Evolutionary conservation across 2,888 invertebrate genomes (phyloP), one percentile per base, ranked within the genome.

Genomic region (Erannis defoliaria): DNA sequence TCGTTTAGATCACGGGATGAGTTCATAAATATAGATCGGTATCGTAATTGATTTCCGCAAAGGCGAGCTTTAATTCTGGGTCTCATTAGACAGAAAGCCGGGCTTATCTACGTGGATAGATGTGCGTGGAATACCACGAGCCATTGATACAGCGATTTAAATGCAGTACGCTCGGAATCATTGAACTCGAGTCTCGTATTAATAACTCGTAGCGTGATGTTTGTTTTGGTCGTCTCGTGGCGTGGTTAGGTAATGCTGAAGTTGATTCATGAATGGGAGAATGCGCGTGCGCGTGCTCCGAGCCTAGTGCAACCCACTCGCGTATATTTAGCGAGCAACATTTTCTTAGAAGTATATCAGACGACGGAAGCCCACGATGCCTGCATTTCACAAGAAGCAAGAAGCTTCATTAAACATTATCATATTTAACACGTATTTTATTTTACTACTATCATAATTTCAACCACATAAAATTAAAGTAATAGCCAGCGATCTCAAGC

Each of bases 181-280:
- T 89, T 92, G 93, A 92, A 92, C 93, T 88, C 92, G 77, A 81
- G 75, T 82, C 84, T 86, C 82, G 88, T 92, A 92, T 90, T 93
- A 92, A 92, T 92, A 93, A 90, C 90, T 84, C 81, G 83, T 85
- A 83, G 82, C 84, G 76, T 76, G 76, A 71, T 86, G 88, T 86
- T 90, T 88, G 90, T 89, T 89, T 91, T 89, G 83, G 80, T 87
- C 84, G 83, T 82, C 79, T 78, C 82, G 82, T 73, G 75, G 79
- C 77, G 73, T 77, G 80, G 91, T 91, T 88, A 90, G 90, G 89
- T 91, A 92, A 93, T 82, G 90, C 75, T 86, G 88, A 86, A 88
- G 88, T 90, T 93, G 92, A 91, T 92, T 93, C 93, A 92, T 93
- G 93, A 93, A 93, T 92, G 92, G 83, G 84, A 82, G 87, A 85